These are phyloP conservation scores for Pristiophorus japonicus DNA, from an alignment of 2,113 vertebrate genomes.

Conservation along the genomic window DNA sequence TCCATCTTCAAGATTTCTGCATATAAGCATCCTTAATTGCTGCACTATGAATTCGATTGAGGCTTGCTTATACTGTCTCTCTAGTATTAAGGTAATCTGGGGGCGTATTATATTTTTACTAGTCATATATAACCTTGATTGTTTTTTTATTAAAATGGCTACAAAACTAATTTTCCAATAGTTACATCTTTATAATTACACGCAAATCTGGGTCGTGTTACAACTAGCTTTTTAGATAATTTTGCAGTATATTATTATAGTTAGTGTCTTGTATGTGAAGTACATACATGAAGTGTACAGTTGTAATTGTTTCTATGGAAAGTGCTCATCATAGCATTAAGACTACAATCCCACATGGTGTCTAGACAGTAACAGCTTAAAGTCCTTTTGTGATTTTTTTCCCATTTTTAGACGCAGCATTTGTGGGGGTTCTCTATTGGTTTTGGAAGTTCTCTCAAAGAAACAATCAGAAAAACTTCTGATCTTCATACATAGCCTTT, in stretches of 20 bases:
- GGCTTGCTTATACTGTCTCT: background rate
- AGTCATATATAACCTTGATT: background rate
- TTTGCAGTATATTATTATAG: background rate
- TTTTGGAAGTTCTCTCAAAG: background rate
- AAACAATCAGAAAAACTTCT: background rate
- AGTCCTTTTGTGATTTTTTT: background rate
- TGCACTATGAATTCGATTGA: background rate
- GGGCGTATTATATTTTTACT: background rate
- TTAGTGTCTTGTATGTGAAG: conserved; percentile 16
- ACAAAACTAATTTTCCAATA: background rate
- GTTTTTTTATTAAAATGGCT: background rate
- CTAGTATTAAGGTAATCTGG: background rate
- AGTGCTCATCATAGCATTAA: conserved; percentile 3
- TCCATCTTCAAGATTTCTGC: background rate
- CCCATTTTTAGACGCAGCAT: background rate
- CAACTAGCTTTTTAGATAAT: background rate
- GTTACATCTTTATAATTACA: background rate
- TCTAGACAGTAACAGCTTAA: conserved; percentile 19
- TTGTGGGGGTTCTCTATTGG: background rate
- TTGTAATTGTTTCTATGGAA: background rate
- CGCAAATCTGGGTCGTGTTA: background rate
- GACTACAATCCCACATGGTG: conserved; percentile 13
- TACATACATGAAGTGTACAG: background rate
- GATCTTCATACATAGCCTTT: background rate
- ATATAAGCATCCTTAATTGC: background rate